Evolutionary conservation across 2,888 invertebrate species (phyloP), one percentile per base, ranked within the genome.

Genomic region (Acanthococcus lagerstroemiae): DNA sequence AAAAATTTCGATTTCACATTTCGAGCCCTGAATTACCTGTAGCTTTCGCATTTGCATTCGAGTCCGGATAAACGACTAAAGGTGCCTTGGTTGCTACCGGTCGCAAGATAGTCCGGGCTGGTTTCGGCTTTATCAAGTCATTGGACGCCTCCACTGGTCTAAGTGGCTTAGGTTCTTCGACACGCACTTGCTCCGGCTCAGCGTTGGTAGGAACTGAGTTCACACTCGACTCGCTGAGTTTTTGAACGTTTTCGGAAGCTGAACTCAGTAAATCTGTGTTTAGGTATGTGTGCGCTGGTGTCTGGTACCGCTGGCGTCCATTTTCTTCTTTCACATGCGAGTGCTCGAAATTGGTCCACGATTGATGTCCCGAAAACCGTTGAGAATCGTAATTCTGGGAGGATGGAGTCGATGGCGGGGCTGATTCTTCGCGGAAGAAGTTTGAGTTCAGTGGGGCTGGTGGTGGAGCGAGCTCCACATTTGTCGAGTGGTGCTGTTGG

Each of bases 171-270:
- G 19, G 3, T 15, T 27, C 55, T 27, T 55, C 25, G 27, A 3
- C n/a, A n/a, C n/a, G n/a, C n/a, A n/a, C n/a, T n/a, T n/a, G n/a
- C n/a, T n/a, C n/a, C n/a, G 5, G 1, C 17, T 22, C 6, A 5
- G 21, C 17, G 15, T 27, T 19, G 26, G 50, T 27, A 37, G 37
- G n/a, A n/a, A n/a, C n/a, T n/a, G n/a, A n/a, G n/a, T n/a, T n/a
- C n/a, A n/a, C n/a, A n/a, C 27, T 3, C 1, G 55, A n/a, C 25
- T 60, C 26, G 25, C 15, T 26, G 19, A 48, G 25, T 26, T 60
- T 60, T 48, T 60, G 48, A 24, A 60, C 25, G 27, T 60, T 50
- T 26, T 60, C 60, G n/a, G 60, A 60, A 1, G 46, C 60, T 4
- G 60, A 24, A 3, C 25, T 21, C 1, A 30, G 5, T 9, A 60